phyloP scores from a whole-genome alignment of 2,113 vertebrate genomes.

The Chloropsis hardwickii region DNA sequence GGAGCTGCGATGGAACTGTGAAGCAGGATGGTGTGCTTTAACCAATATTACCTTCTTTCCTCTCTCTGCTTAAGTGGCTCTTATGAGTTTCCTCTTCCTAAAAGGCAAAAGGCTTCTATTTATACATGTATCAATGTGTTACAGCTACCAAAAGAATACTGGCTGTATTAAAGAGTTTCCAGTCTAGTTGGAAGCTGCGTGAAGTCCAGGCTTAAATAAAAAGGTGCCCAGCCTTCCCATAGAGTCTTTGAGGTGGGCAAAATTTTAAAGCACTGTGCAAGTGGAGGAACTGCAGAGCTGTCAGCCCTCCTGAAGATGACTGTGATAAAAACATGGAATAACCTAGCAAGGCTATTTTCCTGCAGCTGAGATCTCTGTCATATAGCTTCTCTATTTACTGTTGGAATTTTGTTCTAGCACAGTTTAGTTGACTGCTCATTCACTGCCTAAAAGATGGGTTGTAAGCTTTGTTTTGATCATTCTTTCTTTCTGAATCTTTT shows the following conservation, averaged over 20 bases:
- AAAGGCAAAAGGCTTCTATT: not conserved
- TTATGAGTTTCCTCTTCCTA: rapidly evolving
- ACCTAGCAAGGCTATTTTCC: not conserved
- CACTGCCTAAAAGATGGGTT: not conserved
- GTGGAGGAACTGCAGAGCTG: not conserved
- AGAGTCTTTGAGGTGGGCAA: not conserved
- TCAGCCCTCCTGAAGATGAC: not conserved
- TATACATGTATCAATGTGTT: too few species aligned
- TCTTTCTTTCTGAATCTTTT: not conserved
- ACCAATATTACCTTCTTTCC: not conserved
- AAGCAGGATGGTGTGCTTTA: not conserved
- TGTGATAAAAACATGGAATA: not conserved
- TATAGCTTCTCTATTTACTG: not conserved
- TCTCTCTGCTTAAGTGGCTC: not conserved
- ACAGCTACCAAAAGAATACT: not conserved
- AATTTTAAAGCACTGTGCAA: not conserved
- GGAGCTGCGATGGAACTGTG: not conserved
- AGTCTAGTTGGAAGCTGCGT: not conserved
- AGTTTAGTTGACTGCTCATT: not conserved
- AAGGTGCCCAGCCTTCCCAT: not conserved
- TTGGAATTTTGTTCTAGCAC: not conserved
- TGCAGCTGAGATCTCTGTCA: not conserved
- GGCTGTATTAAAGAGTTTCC: not conserved
- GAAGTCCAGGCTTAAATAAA: not conserved
- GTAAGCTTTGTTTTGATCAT: not conserved